Percentiles rank a stretch among this genome's conserved stretches.
Evolutionary conservation across 2,888 invertebrate genomes (phyloP).

Genomic region (Sinotaia quadrata): DNA sequence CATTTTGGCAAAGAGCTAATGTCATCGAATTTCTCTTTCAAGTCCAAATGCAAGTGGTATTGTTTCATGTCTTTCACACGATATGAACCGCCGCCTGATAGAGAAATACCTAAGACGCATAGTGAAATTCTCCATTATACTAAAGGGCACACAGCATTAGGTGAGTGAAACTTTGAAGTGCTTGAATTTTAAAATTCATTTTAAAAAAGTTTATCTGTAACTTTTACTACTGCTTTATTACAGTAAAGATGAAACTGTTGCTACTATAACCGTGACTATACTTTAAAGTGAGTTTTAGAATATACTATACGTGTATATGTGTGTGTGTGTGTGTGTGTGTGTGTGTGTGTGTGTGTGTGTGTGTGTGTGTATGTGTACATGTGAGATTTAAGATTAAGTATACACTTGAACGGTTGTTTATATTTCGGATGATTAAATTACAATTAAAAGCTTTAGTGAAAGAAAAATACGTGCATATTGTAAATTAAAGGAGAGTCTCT

Average conservation of each 20-base stretch:
- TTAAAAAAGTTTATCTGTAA: no score
- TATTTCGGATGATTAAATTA: no score
- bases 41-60: slow-evolving; percentile 83
- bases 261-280: not conserved
- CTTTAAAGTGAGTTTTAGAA: not conserved
- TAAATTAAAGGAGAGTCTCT: no score
- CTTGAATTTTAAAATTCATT: not conserved
- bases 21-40: slow-evolving; percentile 75
- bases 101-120: slow-evolving; percentile 75
- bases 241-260: no score
- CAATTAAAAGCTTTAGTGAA: no score
- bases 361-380: not conserved
- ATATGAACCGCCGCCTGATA: slow-evolving; percentile 77
- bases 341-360: slow-evolving; percentile 3
- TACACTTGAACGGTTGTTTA: no score
- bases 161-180: slow-evolving; percentile 72
- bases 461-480: no score
- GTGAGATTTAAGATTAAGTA: slow-evolving; percentile 3
- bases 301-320: not conserved
- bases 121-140: slow-evolving; percentile 71
- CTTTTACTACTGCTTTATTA: no score
- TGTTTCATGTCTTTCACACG: slow-evolving; percentile 91
- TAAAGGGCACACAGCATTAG: slow-evolving; percentile 87
- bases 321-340: not conserved
- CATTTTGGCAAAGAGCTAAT: slow-evolving; percentile 88